Base-by-base conservation (phyloP, 1,140 invertebrate genomes). In the Drosophila prosaltans region DNA sequence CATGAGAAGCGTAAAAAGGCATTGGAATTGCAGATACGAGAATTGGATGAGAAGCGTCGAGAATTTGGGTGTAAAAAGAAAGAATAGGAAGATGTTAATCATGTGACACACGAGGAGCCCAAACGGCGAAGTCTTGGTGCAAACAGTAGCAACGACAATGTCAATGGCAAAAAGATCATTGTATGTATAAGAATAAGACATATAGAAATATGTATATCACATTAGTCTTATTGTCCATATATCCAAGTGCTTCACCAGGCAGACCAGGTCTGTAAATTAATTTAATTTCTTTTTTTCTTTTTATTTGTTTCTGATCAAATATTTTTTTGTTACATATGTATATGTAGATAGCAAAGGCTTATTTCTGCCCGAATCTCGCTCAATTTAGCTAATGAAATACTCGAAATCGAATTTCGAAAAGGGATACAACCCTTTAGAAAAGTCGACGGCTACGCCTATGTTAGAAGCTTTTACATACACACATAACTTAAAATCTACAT, bases 11-110 rank as follows among this genome's bases (percentile, higher is more conserved):
- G 92, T 24, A 92, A 92, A 57, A 92, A 92, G 74, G 92, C 95
- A 68, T 93, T 98, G 48, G 97, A 98, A 92, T 95, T 97, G 80
- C 97, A 99, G 93, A 95, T 97, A 69, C 95, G 96, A 59, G 98
- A 99, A 92, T 91, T 99, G 74, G 97, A 99, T 74, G 98, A 99
- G 76, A 97, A 97, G 78, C 94, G 97, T 90, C 94, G 95, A 74
- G 95, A 95, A 21, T 97, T 98, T 81, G 97, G 97, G 78, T 93
- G 95, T n/a, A 98, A 99, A 91, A 97, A 96, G 86, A 93, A 95
- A 73, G 93, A 95, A 36, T 99, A 97, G 97, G 98, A 99, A 93
- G 95, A 97, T 72, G 94, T 95, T n/a, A 97, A 97, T 90, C 96
- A 96, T 73, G 95, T 97, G 40, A 97, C 96, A 91, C 94, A 98